These are phyloP conservation scores for Platyura marginata DNA, from an alignment of 1,140 invertebrate genomes.

Conservation along the genomic window DNA sequence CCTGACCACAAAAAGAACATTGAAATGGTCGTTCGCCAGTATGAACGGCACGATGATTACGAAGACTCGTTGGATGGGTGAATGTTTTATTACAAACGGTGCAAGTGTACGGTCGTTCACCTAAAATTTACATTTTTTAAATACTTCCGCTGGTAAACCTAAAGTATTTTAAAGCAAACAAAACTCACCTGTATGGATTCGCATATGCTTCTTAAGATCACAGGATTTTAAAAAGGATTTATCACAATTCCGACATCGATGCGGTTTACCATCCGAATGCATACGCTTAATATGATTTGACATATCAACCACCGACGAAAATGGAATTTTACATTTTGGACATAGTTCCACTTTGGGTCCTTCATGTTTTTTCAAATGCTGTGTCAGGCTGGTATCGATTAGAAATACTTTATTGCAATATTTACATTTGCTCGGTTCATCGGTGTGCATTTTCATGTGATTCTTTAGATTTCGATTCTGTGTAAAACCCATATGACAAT, in stretches of 20 bases:
- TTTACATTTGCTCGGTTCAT: background rate
- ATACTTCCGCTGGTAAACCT: no score
- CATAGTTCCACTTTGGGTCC: background rate
- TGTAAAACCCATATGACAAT: constrained; percentile 21
- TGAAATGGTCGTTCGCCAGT: constrained; percentile 23
- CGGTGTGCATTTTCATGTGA: constrained; percentile 9
- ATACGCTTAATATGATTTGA: constrained; percentile 5
- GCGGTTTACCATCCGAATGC: background rate
- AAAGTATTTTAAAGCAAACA: no score
- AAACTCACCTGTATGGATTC: constrained; percentile 8
- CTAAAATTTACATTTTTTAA: no score
- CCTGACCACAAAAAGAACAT: constrained; percentile 20
- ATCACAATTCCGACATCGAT: background rate
- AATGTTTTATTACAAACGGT: constrained; percentile 23
- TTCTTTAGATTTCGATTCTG: constrained; percentile 23
- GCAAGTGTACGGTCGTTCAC: constrained; percentile 21
- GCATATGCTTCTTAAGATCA: background rate
- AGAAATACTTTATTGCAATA: constrained; percentile 21
- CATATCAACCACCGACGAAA: constrained; percentile 10
- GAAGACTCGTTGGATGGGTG: constrained; percentile 24
- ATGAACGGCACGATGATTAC: constrained; percentile 22
- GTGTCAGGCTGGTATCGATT: constrained; percentile 15
- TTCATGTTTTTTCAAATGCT: background rate
- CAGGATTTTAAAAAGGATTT: background rate
- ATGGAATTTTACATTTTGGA: constrained; percentile 2